phyloP scores from a whole-genome alignment of 2,888 invertebrate genomes.

The Temnothorax ravouxi region DNA sequence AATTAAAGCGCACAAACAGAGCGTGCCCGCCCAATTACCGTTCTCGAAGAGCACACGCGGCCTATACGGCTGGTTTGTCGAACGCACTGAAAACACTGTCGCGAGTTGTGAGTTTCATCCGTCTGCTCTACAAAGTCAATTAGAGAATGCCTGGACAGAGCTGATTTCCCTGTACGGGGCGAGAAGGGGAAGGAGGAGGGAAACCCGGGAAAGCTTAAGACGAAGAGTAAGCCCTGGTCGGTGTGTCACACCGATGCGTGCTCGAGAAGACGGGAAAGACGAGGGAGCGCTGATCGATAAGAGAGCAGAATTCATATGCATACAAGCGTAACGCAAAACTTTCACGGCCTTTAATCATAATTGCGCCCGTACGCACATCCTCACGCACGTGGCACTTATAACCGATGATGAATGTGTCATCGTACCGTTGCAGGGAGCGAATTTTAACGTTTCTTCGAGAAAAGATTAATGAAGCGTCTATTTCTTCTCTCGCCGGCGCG shows the following conservation, averaged over 20 bases:
- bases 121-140: constrained; percentile 47
- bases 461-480: constrained; percentile 36
- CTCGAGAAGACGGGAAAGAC: neutral
- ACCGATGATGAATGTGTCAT: constrained; percentile 46
- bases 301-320: constrained; percentile 32
- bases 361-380: neutral
- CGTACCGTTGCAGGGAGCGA: neutral
- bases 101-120: constrained; percentile 42
- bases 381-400: constrained; percentile 38
- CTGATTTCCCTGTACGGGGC: constrained; percentile 14
- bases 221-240: too few relatives aligned
- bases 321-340: constrained; percentile 24
- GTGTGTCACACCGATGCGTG: neutral
- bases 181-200: too few relatives aligned
- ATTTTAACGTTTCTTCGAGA: constrained; percentile 1
- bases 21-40: constrained; percentile 79
- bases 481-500: neutral
- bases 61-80: constrained; percentile 59
- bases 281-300: constrained; percentile 21
- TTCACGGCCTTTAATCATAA: constrained; percentile 45
- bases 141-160: constrained; percentile 17
- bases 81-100: constrained; percentile 36
- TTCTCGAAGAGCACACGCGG: constrained; percentile 56
- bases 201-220: too few relatives aligned
- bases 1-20: constrained; percentile 83